A percentile compares a stretch with the other conserved stretches of the same genome.
Conservation (phyloP, 1,140 invertebrate genomes). For the Steinernema feltiae region DNA sequence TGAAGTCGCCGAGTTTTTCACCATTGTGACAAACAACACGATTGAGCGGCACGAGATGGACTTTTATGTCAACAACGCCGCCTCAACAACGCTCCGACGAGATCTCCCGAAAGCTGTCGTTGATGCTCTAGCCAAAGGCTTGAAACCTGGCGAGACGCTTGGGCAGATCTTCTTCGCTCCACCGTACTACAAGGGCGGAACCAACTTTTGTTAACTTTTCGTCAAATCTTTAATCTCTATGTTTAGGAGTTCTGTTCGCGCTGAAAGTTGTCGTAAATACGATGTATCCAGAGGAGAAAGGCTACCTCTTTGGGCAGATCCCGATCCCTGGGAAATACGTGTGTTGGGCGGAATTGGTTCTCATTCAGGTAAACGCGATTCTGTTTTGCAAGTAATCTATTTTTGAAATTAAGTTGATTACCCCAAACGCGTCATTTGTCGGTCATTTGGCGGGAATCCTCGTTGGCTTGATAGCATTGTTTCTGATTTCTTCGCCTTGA, state of each 20-base stretch:
- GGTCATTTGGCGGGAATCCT: constrained; percentile 70
- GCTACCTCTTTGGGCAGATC: constrained; percentile 61
- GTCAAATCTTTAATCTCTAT: not conserved
- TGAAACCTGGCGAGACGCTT: too few relatives aligned
- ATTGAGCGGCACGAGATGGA: too few relatives aligned
- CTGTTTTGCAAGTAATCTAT: constrained; percentile 40
- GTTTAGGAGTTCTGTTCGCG: constrained; percentile 65
- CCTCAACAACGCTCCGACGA: too few relatives aligned
- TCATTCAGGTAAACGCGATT: constrained; percentile 66
- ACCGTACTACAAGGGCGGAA: too few relatives aligned
- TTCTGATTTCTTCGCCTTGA: too few relatives aligned
- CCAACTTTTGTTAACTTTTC: constrained; percentile 3
- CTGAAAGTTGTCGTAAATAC: constrained; percentile 66
- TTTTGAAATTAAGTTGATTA: constrained; percentile 25
- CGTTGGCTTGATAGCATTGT: constrained; percentile 65
- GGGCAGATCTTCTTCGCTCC: too few relatives aligned
- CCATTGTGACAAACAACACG: too few relatives aligned
- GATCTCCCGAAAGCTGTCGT: too few relatives aligned
- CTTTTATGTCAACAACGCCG: too few relatives aligned
- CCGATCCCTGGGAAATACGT: constrained; percentile 64
- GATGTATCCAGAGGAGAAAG: constrained; percentile 59
- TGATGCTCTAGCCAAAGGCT: too few relatives aligned
- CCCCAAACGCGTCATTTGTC: constrained; percentile 64
- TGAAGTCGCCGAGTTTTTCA: too few relatives aligned
- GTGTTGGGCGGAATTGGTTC: constrained; percentile 68